Evolutionary conservation across 2,888 invertebrate genomes (phyloP), one percentile per base, ranked within the genome.

Genomic region (Mythimna albipuncta): DNA sequence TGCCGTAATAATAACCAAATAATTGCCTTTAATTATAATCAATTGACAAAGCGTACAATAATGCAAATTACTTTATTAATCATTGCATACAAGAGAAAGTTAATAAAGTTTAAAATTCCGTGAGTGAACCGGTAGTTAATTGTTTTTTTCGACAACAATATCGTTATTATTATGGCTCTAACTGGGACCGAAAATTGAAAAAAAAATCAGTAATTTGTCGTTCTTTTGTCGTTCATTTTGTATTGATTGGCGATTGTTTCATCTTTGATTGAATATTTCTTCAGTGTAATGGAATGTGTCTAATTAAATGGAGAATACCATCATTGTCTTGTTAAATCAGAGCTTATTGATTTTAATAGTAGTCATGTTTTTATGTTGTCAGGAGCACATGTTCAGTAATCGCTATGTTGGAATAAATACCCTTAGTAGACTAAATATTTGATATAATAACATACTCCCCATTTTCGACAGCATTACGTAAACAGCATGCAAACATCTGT

Each of bases 241-340:
- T 74, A 69, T 82, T 76, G 67, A 74, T 84, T 82, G 77, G 68
- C 65, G 52, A 78, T 78, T 84, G 75, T 80, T 79, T 78, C 68
- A 55, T 41, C 55, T 57, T 57, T 65, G 61, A 69, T 67, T 52
- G 72, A 63, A 68, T 64, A 50, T 57, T 59, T 58, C 19, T 64
- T 65, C 19, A 35, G 10, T 16, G 10, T 26, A 55, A 65, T 47
- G 26, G 7, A 58, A 55, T 54, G 11, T 9, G 6, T 55, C 54
- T 47, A 57, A 47, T 61, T 9, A 38, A 57, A 47, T 61, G 9
- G 47, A 38, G 10, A 58, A 38, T 44, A 58, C 2, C 2, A 32
- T 44, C 6, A 10, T 70, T 77, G 32, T 54, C 3, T 52, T 44
- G 2, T 10, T 62, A 21, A 32, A 52, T 21, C 1, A 35, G 7